Conservation (phyloP, 2,888 invertebrate genomes). For the Hyppa rectilinea region DNA sequence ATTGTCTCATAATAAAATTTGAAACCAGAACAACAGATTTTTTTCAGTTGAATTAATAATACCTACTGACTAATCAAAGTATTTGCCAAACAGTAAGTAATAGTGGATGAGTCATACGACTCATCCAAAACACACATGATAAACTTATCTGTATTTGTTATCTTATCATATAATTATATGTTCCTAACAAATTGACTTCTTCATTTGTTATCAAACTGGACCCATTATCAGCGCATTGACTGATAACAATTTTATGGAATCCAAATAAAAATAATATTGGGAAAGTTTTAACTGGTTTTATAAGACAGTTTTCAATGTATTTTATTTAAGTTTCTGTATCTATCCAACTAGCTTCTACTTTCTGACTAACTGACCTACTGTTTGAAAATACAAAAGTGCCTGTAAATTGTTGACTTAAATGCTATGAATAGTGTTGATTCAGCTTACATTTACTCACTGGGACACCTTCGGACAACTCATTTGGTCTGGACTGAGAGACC, state of each 20-base stretch:
- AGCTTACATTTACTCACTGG: background rate
- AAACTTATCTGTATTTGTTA: conserved; percentile 22
- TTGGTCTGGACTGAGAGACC: background rate
- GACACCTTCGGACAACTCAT: background rate
- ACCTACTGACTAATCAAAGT: background rate
- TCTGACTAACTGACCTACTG: background rate
- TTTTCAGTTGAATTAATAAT: conserved; percentile 16
- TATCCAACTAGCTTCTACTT: background rate
- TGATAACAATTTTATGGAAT: conserved; percentile 47
- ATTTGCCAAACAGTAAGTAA: conserved; percentile 30
- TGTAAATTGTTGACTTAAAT: background rate
- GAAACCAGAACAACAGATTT: background rate
- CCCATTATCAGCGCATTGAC: conserved; percentile 49
- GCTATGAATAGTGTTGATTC: background rate
- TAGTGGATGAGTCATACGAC: conserved; percentile 46
- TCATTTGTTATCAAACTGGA: conserved; percentile 52
- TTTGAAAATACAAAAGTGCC: background rate
- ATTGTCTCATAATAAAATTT: background rate
- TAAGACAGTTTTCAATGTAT: background rate
- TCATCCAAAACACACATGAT: conserved; percentile 17
- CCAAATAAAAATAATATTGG: conserved; percentile 1
- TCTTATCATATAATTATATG: conserved; percentile 63
- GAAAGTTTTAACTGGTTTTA: background rate
- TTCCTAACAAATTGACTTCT: conserved; percentile 52
- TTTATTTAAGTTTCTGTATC: conserved; percentile 2